A percentile compares a stretch with the other conserved stretches of the same genome.
phyloP scores from a whole-genome alignment of 1,140 invertebrate species.

The Tetragnatha versicolor region DNA sequence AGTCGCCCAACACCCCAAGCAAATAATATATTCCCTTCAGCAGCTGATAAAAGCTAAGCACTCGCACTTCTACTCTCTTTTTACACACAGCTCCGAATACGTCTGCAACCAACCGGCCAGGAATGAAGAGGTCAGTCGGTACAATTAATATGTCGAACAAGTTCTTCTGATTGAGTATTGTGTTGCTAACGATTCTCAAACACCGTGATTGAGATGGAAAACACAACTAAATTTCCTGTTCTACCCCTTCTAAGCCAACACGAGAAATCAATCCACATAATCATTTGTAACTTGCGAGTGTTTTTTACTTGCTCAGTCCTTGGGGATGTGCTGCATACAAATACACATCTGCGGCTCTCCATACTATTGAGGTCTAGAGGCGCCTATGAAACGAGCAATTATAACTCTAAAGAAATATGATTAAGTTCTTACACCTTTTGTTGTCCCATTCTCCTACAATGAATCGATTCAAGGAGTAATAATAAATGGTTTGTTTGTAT shows the following conservation, averaged over 20 bases:
- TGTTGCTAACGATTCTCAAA: too few species aligned
- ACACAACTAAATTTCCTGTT: background rate
- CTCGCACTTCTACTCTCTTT: background rate
- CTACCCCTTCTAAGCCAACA: background rate
- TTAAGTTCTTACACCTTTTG: constrained; percentile 3
- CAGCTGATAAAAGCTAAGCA: too few species aligned
- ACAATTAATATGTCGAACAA: too few species aligned
- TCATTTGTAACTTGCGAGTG: background rate
- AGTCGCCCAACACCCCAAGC: too few species aligned
- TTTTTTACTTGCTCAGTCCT: background rate
- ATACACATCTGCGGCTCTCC: background rate
- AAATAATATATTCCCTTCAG: too few species aligned
- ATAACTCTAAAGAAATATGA: constrained; percentile 2
- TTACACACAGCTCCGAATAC: background rate
- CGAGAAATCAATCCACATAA: background rate
- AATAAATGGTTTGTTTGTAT: background rate
- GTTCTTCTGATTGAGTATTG: too few species aligned
- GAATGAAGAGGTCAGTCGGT: too few species aligned
- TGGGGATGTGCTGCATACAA: background rate
- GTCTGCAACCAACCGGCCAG: background rate
- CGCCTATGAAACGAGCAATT: constrained; percentile 5
- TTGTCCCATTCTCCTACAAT: background rate
- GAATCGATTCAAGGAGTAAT: background rate
- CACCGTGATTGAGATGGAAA: too few species aligned
- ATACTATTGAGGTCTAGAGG: background rate